These are phyloP conservation scores for Rhinichthys osculus DNA, from an alignment of 2,797 vertebrate genomes.

Conservation along the genomic window DNA sequence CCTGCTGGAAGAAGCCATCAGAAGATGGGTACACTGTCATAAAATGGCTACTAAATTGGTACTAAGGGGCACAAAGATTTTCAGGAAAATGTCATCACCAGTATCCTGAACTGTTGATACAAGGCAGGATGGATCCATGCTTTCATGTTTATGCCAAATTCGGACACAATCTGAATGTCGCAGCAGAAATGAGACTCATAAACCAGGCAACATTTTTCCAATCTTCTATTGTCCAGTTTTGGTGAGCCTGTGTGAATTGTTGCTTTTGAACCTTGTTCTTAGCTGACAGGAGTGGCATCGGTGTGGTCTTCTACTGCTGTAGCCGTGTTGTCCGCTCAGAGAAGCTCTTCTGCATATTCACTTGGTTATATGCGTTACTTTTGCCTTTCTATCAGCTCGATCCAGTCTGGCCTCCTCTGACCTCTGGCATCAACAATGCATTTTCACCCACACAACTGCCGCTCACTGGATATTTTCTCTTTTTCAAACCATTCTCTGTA, in stretches of 20 bases:
- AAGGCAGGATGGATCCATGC: neutral
- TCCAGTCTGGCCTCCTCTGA: neutral
- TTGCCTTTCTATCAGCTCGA: neutral
- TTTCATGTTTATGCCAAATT: neutral
- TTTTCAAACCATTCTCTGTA: neutral
- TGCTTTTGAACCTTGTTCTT: neutral
- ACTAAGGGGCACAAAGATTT: neutral
- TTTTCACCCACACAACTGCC: neutral
- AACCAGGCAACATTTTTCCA: neutral
- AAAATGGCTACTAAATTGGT: neutral
- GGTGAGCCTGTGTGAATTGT: neutral
- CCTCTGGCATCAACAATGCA: neutral
- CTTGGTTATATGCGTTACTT: neutral
- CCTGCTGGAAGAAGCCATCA: conserved; percentile 58
- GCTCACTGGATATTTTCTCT: neutral
- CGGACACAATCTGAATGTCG: neutral
- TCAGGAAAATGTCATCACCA: neutral
- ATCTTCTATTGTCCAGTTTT: neutral
- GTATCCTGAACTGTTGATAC: neutral
- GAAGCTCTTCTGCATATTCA: neutral
- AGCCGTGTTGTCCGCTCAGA: neutral
- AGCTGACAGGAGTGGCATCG: neutral
- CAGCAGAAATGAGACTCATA: neutral
- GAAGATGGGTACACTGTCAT: neutral
- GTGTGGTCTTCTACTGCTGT: neutral